Evolutionary conservation across 2,888 invertebrate species (phyloP), one percentile per base, ranked within the genome.

Genomic region (Acanthosepion lycidas): DNA sequence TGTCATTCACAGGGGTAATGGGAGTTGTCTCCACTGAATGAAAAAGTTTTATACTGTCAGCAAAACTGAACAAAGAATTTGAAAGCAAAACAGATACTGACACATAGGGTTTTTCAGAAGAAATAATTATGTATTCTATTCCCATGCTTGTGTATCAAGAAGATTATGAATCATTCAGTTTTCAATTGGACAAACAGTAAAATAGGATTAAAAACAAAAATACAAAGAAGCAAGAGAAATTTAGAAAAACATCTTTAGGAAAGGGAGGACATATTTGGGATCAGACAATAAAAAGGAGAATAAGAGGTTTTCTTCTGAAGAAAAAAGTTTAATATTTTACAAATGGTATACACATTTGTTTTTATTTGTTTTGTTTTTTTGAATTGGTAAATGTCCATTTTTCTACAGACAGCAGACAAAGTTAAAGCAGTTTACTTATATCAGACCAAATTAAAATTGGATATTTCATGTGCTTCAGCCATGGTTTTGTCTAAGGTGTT

Each of bases 291-390:
- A 59, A 18, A 59, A 59, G 28, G n/a, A 78, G n/a, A n/a, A n/a
- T 78, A 78, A n/a, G n/a, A 78, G 20, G 9, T n/a, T 78, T 78
- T 78, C n/a, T 78, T n/a, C 78, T 33, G 33, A 33, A 33, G n/a
- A 78, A n/a, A 78, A 78, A 78, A 18, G n/a, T n/a, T n/a, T n/a
- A 78, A 78, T 78, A 78, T 78, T 78, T n/a, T 78, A 78, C 78
- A 78, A 78, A 78, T 78, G 78, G 78, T 78, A n/a, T 78, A 78
- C 78, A 78, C 78, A 78, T 78, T 78, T 78, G 28, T 78, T 78
- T 59, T 59, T 33, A 33, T 33, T 33, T 33, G 0, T 33, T 5
- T 33, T 20, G 6, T 33, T 33, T 33, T 33, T 5, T 33, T 20
- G 6, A 23, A 59, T 59, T 59, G 55, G 55, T 59, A 23, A 59